phyloP scores from a whole-genome alignment of 2,113 vertebrate species.

The Phrynosoma blainvillii region DNA sequence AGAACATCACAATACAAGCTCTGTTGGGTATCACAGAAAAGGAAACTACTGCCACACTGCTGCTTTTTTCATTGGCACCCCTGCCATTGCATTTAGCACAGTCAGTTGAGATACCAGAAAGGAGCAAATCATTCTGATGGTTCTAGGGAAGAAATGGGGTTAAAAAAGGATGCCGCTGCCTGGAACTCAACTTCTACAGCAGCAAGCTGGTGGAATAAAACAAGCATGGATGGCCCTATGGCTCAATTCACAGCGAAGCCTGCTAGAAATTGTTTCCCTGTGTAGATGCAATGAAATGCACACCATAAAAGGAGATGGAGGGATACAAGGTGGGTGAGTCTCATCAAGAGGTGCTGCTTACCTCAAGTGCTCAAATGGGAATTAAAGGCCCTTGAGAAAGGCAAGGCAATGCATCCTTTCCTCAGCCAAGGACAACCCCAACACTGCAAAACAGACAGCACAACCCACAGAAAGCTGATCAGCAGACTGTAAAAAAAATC shows the following conservation, averaged over 20 bases:
- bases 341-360: not conserved
- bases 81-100: not conserved
- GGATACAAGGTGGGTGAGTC: not conserved
- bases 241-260: not conserved
- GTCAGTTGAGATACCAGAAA: not conserved
- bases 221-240: not conserved
- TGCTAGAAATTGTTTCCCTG: not conserved
- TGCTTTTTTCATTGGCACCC: not conserved
- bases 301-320: not conserved
- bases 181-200: not conserved
- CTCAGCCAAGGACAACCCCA: not conserved
- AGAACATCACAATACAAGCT: not conserved
- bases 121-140: no score
- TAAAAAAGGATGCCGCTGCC: not conserved
- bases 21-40: not conserved
- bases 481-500: no score
- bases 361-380: not conserved
- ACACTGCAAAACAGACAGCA: no score
- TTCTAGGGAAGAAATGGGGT: not conserved
- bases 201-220: not conserved
- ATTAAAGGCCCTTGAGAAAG: not conserved
- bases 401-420: fast-evolving
- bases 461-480: no score
- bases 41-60: not conserved
- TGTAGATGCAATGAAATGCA: not conserved